Evolutionary conservation across 1,140 invertebrate genomes (phyloP).

Genomic region (Drosophila seguyi): DNA sequence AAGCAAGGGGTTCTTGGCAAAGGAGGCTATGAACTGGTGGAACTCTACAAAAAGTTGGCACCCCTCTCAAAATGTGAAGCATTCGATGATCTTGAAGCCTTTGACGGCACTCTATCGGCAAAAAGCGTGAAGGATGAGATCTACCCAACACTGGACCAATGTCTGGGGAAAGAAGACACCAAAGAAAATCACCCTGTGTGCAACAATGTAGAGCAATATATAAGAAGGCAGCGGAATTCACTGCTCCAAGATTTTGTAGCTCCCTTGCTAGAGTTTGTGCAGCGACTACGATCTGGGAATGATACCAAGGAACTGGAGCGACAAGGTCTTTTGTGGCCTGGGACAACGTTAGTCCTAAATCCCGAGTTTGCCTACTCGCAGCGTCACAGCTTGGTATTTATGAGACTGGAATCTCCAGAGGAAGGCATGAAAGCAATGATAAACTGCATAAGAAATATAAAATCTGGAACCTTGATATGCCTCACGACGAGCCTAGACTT

Average conservation of each 20-base stretch:
- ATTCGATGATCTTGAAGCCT: constrained; percentile 28
- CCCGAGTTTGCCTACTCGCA: constrained; percentile 50
- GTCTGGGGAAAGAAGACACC: constrained; percentile 9
- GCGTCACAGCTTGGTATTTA: constrained; percentile 57
- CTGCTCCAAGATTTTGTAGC: constrained; percentile 91
- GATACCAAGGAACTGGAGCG: constrained; percentile 64
- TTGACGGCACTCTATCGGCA: background rate
- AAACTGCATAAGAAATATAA: constrained; percentile 85
- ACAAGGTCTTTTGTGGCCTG: constrained; percentile 73
- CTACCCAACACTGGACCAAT: constrained; percentile 67
- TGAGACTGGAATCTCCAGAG: constrained; percentile 33
- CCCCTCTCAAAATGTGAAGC: constrained; percentile 16
- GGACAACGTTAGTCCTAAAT: constrained; percentile 53
- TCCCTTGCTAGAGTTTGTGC: constrained; percentile 86
- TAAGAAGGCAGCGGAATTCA: constrained; percentile 91
- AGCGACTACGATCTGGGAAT: constrained; percentile 58
- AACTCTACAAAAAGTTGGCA: constrained; percentile 46
- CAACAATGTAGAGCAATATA: constrained; percentile 87
- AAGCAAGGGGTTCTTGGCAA: constrained; percentile 41
- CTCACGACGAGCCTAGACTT: constrained; percentile 89
- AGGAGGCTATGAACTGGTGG: constrained; percentile 41
- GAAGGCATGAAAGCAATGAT: constrained; percentile 15
- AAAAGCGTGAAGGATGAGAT: constrained; percentile 50
- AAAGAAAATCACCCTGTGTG: background rate
- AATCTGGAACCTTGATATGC: constrained; percentile 90